phyloP scores from a whole-genome alignment of 2,888 invertebrate species.

The Cartodere bifasciata region DNA sequence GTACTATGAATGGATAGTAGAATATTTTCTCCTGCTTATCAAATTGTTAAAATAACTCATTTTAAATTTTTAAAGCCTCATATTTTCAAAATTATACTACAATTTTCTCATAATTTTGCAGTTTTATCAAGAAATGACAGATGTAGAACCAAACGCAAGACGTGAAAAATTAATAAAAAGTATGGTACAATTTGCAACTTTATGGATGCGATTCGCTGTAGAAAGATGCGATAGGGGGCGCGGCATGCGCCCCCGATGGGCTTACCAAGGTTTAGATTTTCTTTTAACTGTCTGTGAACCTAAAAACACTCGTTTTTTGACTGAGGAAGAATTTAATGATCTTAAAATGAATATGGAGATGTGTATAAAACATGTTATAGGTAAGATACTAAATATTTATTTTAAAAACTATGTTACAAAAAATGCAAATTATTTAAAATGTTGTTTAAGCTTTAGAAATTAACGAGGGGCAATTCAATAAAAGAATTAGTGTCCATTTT shows the following conservation, averaged over 20 bases:
- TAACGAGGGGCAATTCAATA: no score
- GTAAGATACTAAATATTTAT: no score
- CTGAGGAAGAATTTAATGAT: slow-evolving; percentile 67
- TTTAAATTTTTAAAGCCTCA: no score
- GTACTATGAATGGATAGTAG: no score
- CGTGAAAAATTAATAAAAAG: slow-evolving; percentile 41
- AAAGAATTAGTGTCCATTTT: no score
- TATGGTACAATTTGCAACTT: slow-evolving; percentile 56
- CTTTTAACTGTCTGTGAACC: slow-evolving; percentile 76
- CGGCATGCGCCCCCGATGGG: slow-evolving; percentile 76
- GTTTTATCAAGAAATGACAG: slow-evolving; percentile 61
- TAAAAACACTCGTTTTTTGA: slow-evolving; percentile 61
- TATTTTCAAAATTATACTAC: slow-evolving; percentile 2
- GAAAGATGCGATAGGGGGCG: slow-evolving; percentile 66
- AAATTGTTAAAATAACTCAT: not conserved
- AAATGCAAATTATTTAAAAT: no score
- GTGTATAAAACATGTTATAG: slow-evolving; percentile 79
- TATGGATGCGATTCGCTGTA: slow-evolving; percentile 85
- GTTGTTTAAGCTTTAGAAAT: no score
- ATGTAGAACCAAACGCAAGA: slow-evolving; percentile 41
- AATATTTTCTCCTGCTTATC: not conserved
- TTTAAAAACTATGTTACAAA: no score
- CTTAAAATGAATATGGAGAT: slow-evolving; percentile 67
- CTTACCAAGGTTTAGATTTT: slow-evolving; percentile 79
- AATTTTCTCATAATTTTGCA: slow-evolving; percentile 20